These are phyloP conservation scores for Polydrusus tereticollis DNA, from an alignment of 2,888 invertebrate genomes.

Conservation along the genomic window DNA sequence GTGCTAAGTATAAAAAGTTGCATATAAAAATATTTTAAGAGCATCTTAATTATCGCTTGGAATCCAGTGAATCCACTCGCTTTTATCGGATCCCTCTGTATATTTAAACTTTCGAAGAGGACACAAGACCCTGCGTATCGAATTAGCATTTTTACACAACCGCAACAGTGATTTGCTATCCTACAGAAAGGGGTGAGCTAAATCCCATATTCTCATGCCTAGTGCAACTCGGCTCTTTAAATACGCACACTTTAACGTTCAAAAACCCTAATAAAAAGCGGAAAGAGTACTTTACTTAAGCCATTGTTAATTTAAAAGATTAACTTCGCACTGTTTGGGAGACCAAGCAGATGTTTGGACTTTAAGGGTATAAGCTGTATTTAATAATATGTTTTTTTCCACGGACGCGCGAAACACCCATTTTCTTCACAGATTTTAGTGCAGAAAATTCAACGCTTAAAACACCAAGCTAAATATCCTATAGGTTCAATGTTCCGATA, in stretches of 20 bases:
- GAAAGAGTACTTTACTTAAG: constrained; percentile 30
- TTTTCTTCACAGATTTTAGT: too few species aligned
- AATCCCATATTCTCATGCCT: constrained; percentile 41
- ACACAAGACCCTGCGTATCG: constrained; percentile 39
- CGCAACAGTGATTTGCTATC: constrained; percentile 25
- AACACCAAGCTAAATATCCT: too few species aligned
- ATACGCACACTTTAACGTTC: constrained; percentile 33
- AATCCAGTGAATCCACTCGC: not conserved
- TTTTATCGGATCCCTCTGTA: not conserved
- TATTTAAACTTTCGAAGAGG: not conserved
- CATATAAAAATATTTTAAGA: too few species aligned
- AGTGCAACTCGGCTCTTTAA: constrained; percentile 25
- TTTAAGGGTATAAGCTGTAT: too few species aligned
- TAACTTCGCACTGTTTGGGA: constrained; percentile 6
- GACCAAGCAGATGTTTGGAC: not conserved
- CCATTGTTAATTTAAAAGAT: constrained; percentile 34
- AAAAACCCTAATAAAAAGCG: constrained; percentile 33
- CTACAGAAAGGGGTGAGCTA: constrained; percentile 29
- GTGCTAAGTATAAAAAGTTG: too few species aligned
- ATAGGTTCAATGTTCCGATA: too few species aligned
- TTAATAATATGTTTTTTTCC: too few species aligned
- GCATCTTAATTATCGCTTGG: too few species aligned
- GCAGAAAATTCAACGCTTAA: too few species aligned
- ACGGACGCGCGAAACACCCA: too few species aligned
- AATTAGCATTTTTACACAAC: constrained; percentile 42